These are phyloP conservation scores for Ethmia dodecea DNA, from an alignment of 2,888 invertebrate species.

Conservation along the genomic window DNA sequence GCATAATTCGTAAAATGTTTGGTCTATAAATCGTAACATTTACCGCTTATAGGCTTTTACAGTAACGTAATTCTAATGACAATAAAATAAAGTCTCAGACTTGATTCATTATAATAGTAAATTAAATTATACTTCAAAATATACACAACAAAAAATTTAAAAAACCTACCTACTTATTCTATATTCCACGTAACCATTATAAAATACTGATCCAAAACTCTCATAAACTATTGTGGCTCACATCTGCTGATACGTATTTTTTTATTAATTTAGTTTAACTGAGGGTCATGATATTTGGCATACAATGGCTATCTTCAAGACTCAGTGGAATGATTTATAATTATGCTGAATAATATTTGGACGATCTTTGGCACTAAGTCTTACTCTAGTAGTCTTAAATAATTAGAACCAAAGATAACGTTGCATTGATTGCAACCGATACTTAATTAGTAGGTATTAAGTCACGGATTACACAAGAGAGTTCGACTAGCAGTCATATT, in stretches of 20 bases:
- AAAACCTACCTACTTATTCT: constrained; percentile 12
- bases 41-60: too few species aligned
- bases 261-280: too few species aligned
- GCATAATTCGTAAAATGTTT: too few species aligned
- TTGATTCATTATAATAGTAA: constrained; percentile 13
- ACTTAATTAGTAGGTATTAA: constrained; percentile 33
- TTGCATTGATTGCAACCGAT: constrained; percentile 40
- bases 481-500: constrained; percentile 51
- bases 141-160: constrained; percentile 34
- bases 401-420: constrained; percentile 49
- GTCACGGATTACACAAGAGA: constrained; percentile 44
- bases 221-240: background rate
- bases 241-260: too few species aligned
- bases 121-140: constrained; percentile 31
- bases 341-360: constrained; percentile 64
- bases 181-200: too few species aligned
- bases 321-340: constrained; percentile 62
- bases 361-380: constrained; percentile 74
- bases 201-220: background rate
- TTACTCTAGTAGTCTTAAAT: constrained; percentile 57
- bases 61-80: too few species aligned
- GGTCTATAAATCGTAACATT: too few species aligned
- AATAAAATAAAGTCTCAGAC: constrained; percentile 29
- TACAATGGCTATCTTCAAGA: constrained; percentile 53
- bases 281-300: constrained; percentile 60